Conservation (phyloP, 2,888 invertebrate species). For the Phlogophora meticulosa region DNA sequence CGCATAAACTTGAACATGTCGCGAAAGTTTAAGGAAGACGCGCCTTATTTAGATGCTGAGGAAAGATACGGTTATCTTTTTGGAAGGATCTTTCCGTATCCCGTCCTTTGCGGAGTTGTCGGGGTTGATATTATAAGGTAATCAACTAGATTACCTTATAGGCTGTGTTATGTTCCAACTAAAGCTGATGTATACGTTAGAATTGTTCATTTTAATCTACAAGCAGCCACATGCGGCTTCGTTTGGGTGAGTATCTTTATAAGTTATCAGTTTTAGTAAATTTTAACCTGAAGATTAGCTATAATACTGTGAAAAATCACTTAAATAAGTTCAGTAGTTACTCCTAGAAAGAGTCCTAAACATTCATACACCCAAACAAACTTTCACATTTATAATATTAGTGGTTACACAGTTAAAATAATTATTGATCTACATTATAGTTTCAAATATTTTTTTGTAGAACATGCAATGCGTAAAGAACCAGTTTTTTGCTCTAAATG, state of each 20-base stretch:
- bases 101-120: conserved; percentile 7
- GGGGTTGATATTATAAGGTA: background rate
- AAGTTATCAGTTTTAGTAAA: no score
- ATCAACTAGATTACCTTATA: background rate
- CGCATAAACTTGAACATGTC: conserved; percentile 41
- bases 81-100: conserved; percentile 9
- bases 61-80: conserved; percentile 36
- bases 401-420: no score
- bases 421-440: no score
- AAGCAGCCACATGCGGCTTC: background rate
- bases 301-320: no score
- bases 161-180: background rate
- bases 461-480: background rate
- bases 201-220: background rate
- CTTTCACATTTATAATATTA: no score
- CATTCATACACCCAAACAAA: no score
- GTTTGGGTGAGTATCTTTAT: no score
- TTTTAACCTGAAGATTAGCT: no score
- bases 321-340: no score
- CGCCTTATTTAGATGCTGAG: conserved; percentile 45
- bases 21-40: conserved; percentile 29
- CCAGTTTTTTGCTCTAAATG: background rate
- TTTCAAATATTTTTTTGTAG: background rate
- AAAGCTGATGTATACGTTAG: background rate
- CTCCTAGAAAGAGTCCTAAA: no score